Base-by-base conservation (phyloP, 2,113 vertebrate species). In the Peromyscus leucopus region DNA sequence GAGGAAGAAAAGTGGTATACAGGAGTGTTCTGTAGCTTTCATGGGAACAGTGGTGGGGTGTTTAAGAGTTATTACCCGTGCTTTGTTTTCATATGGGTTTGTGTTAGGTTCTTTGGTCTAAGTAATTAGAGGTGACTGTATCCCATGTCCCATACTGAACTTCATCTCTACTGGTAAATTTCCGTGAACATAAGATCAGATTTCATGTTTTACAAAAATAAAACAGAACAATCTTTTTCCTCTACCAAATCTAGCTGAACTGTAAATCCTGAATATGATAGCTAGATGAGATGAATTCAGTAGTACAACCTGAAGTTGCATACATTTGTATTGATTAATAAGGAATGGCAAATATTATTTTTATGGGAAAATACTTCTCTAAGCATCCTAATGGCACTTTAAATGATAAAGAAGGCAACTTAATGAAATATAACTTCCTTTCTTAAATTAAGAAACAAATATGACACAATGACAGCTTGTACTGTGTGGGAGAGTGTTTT, bases 401-500 rank as follows among this genome's bases (percentile, higher is more conserved):
- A 90, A 95, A 93, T 97, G 83, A 36, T 57, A 89, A 61, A 92
- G 89, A 94, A 96, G 57, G 13, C 82, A 95, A 95, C 59, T 95
- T 57, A 89, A 72, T 96, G 84, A 94, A 76, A 97, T 95, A 26
- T 90, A 96, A 95, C 79, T 96, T 94, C 83, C 94, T 93, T 95
- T 91, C 88, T 94, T 97, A 98, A 97, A 96, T 97, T 97, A 97
- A 91, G 93, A 97, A 97, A 93, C 96, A 96, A 97, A 97, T 96
- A 97, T 96, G 96, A 97, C 94, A 98, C 87, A 91, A 69, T 97
- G 95, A 95, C 46, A 98, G 69, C 74, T 98, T 92, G 97, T 92
- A 94, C 96, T 98, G 88, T 93, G 95, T 98, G 85, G 96, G 98
- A 97, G 88, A 82, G 94, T 97, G 95, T 98, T 97, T 97, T 95